phyloP scores from a whole-genome alignment of 2,113 vertebrate species.

The Erythrocercus mccallii region DNA sequence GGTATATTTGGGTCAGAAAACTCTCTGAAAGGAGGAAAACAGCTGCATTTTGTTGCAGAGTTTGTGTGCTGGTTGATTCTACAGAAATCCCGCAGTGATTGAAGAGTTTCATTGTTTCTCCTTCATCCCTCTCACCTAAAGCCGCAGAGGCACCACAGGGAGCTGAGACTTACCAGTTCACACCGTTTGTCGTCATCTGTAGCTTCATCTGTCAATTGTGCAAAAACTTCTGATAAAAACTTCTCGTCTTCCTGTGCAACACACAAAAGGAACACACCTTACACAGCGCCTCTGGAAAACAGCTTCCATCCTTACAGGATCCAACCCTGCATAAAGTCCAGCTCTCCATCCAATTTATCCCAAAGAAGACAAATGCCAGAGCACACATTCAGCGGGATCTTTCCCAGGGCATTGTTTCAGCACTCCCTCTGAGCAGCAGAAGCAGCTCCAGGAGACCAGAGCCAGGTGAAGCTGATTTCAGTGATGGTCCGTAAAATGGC shows the following conservation, averaged over 20 bases:
- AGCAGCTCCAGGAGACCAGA: not conserved
- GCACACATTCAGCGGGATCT: not conserved
- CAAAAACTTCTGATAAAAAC: conserved; percentile 98
- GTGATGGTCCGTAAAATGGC: not conserved
- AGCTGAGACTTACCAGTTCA: conserved; percentile 83
- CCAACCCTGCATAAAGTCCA: not conserved
- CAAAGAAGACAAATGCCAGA: not conserved
- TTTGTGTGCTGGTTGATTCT: no score
- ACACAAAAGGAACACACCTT: conserved; percentile 42
- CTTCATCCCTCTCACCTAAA: not conserved
- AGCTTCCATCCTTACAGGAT: not conserved
- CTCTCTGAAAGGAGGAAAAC: not conserved
- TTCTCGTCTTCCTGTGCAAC: conserved; percentile 93
- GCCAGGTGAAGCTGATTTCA: not conserved
- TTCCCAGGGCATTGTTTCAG: not conserved
- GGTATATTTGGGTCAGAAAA: not conserved
- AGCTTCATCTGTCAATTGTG: conserved; percentile 96
- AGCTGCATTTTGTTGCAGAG: not conserved
- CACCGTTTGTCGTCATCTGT: conserved; percentile 94
- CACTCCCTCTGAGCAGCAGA: not conserved
- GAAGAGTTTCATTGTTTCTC: not conserved
- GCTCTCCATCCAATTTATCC: not conserved
- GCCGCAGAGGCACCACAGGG: not conserved
- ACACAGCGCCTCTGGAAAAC: not conserved
- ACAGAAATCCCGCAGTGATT: not conserved